Evolutionary conservation across 1,140 invertebrate genomes (phyloP), one percentile per base, ranked within the genome.

Genomic region (Ostrea denselamellosa): DNA sequence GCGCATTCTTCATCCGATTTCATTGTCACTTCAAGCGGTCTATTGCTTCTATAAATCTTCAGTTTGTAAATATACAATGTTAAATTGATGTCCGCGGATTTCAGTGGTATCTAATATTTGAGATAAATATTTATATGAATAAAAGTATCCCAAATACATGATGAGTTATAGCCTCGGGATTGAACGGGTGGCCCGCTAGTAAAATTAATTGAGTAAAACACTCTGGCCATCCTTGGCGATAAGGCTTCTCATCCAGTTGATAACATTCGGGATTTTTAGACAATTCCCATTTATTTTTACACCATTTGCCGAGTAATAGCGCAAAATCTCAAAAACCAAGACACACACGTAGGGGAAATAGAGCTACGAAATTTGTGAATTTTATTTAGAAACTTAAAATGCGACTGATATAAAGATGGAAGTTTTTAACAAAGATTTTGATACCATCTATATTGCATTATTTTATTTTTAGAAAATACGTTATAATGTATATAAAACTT

Each of bases 71-170:
- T 77, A 77, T 28, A 77, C 68, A 77, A 28, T 77, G 68, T 77
- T 77, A 34, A 77, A 28, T 77, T 77, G 68, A 77, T 77, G 25
- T 28, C 68, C 68, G 68, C 9, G 68, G 68, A 77, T 77, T 77
- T 77, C 25, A 34, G 28, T 12, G 25, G 68, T 34, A 25, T 77
- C 68, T 77, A 77, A 77, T 77, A 77, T 77, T 77, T 14, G 68
- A 14, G 68, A 77, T 77, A 77, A 77, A 77, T 77, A 77, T 77
- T 77, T 77, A 77, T 77, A 77, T 77, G 68, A 77, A 77, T 77
- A 77, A 77, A 77, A 77, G 68, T 34, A 34, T 34, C 68, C 28
- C 25, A 77, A 77, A 77, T 77, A 77, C 68, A 28, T 4, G 25
- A 77, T 77, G 22, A 77, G 28, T 28, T 77, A 77, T 77, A 28